These are phyloP conservation scores for Sinocyclocheilus maitianheensis DNA, from an alignment of 2,113 vertebrate species.

Conservation along the genomic window DNA sequence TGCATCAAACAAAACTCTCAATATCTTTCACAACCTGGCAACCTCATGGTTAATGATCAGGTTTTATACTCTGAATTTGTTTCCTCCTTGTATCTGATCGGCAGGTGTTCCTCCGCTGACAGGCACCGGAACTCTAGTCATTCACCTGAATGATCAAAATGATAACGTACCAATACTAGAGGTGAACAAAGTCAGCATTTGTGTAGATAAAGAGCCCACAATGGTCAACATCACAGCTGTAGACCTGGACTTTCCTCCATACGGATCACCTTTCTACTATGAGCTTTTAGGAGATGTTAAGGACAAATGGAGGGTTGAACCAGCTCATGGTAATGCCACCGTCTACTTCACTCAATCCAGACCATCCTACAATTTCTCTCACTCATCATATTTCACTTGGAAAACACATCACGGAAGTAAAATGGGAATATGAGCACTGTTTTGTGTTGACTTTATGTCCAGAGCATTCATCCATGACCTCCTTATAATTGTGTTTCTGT, in stretches of 20 bases:
- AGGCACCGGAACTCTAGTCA: slow-evolving; percentile 43
- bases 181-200: neutral
- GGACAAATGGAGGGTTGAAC: slow-evolving; percentile 53
- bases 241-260: slow-evolving; percentile 47
- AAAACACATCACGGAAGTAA: neutral
- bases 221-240: slow-evolving; percentile 35
- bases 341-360: neutral
- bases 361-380: neutral
- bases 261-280: slow-evolving; percentile 47
- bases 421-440: neutral
- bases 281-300: slow-evolving; percentile 29
- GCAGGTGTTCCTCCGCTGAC: slow-evolving; percentile 68
- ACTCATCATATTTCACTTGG: neutral
- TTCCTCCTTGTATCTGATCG: slow-evolving; percentile 2
- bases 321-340: slow-evolving; percentile 40
- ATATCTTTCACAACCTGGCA: too few relatives aligned
- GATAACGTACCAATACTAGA: slow-evolving; percentile 38
- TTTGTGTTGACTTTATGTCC: neutral
- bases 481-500: neutral
- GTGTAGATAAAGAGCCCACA: neutral
- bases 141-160: slow-evolving; percentile 46
- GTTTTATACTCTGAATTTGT: too few relatives aligned
- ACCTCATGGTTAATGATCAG: too few relatives aligned
- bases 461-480: neutral
- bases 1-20: too few relatives aligned